Conservation (phyloP, 2,888 invertebrate genomes). For the Mechanitis messenoides region DNA sequence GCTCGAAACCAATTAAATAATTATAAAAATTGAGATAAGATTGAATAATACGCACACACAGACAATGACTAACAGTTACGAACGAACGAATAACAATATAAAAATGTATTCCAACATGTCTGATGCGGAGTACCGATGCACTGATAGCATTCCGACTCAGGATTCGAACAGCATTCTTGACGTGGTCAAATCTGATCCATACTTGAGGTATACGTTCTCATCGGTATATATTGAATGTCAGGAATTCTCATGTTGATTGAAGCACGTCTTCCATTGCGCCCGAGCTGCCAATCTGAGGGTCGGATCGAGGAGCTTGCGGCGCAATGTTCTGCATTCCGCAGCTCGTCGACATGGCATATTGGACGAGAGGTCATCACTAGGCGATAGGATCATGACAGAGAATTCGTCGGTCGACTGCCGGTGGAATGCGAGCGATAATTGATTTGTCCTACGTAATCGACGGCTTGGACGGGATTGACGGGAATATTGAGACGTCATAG, state of each 20-base stretch:
- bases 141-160: constrained; percentile 72
- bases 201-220: constrained; percentile 51
- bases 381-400: constrained; percentile 70
- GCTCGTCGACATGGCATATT: constrained; percentile 46
- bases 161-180: constrained; percentile 69
- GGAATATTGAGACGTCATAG: constrained; percentile 60
- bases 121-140: constrained; percentile 60
- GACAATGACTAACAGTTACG: constrained; percentile 41
- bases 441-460: constrained; percentile 75
- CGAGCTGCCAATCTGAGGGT: constrained; percentile 54
- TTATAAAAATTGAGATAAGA: constrained; percentile 44
- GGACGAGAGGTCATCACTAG: constrained; percentile 60
- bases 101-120: constrained; percentile 57
- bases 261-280: constrained; percentile 61
- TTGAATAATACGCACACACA: constrained; percentile 22
- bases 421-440: constrained; percentile 72
- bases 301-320: constrained; percentile 41
- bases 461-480: constrained; percentile 60
- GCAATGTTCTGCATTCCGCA: constrained; percentile 58
- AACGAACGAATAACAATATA: constrained; percentile 60
- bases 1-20: constrained; percentile 64
- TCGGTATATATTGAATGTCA: constrained; percentile 53
- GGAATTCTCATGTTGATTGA: constrained; percentile 68
- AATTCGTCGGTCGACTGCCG: constrained; percentile 67
- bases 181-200: constrained; percentile 55